phyloP scores from a whole-genome alignment of 2,888 invertebrate genomes.

The Cabera pusaria region DNA sequence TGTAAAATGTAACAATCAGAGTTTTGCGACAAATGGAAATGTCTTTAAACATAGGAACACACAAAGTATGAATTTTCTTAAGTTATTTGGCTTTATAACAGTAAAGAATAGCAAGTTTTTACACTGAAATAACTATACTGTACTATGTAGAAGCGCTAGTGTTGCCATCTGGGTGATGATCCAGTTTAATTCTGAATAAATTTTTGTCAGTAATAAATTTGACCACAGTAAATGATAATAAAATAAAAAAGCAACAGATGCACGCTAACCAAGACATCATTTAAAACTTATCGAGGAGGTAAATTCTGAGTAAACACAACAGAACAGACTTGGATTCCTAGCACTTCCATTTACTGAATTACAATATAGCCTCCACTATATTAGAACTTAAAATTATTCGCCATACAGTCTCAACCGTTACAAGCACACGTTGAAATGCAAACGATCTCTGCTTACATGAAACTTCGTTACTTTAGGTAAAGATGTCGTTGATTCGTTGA shows the following conservation, averaged over 20 bases:
- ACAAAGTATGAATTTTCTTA: conserved; percentile 50
- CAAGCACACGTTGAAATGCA: conserved; percentile 63
- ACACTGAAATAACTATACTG: conserved; percentile 37
- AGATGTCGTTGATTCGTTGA: conserved; percentile 57
- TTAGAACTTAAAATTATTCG: conserved; percentile 62
- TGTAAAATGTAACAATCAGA: conserved; percentile 62
- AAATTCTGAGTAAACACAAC: too few relatives aligned
- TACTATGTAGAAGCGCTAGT: conserved; percentile 43
- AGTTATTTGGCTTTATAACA: conserved; percentile 64
- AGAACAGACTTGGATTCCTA: too few relatives aligned
- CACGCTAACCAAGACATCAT: too few relatives aligned
- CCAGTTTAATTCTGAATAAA: too few relatives aligned
- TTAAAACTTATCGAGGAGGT: too few relatives aligned
- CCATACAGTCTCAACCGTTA: conserved; percentile 71
- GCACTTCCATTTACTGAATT: conserved; percentile 50
- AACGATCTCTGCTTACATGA: conserved; percentile 50
- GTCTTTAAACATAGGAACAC: conserved; percentile 75
- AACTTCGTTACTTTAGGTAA: conserved; percentile 58
- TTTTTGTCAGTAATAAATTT: too few relatives aligned
- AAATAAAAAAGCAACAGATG: too few relatives aligned
- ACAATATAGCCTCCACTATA: conserved; percentile 68
- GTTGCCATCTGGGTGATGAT: conserved; percentile 58
- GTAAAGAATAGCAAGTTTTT: conserved; percentile 43
- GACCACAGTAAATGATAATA: too few relatives aligned
- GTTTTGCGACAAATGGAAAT: conserved; percentile 60